A percentile compares a stretch with the other conserved stretches of the same genome.
Conservation (phyloP, 2,113 vertebrate genomes). For the Alethe castanea region DNA sequence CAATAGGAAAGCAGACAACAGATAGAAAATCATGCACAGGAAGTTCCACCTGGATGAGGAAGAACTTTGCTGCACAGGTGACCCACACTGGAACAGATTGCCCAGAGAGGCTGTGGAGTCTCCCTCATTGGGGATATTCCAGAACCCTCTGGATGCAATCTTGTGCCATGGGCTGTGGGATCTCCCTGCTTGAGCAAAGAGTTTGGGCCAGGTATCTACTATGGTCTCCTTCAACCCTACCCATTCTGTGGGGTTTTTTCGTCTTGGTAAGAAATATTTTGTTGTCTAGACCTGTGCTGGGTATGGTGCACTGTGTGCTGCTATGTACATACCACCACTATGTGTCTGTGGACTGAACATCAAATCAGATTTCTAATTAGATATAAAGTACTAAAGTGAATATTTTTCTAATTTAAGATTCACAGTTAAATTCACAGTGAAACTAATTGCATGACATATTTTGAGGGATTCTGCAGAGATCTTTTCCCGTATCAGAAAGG, state of each 20-base stretch:
- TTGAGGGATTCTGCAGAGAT: background rate
- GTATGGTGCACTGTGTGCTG: background rate
- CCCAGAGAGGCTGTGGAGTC: background rate
- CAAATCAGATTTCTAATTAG: background rate
- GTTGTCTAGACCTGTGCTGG: background rate
- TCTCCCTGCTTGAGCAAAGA: background rate
- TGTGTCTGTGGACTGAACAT: background rate
- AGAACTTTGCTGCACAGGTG: background rate
- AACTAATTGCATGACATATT: background rate
- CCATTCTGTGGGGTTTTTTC: background rate
- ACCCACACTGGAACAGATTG: background rate
- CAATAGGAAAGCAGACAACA: background rate
- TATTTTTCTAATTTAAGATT: background rate
- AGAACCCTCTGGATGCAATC: accelerated
- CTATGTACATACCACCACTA: accelerated
- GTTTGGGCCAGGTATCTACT: background rate
- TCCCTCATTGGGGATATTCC: background rate
- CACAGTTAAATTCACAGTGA: background rate
- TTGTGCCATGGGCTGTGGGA: background rate
- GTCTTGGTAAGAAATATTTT: background rate
- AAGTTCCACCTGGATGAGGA: background rate
- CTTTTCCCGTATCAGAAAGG: background rate
- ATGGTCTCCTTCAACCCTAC: background rate
- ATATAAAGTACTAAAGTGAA: background rate
- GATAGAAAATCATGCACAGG: background rate